Conservation (phyloP, 2,797 vertebrate species). For the Acanthornis magna region DNA sequence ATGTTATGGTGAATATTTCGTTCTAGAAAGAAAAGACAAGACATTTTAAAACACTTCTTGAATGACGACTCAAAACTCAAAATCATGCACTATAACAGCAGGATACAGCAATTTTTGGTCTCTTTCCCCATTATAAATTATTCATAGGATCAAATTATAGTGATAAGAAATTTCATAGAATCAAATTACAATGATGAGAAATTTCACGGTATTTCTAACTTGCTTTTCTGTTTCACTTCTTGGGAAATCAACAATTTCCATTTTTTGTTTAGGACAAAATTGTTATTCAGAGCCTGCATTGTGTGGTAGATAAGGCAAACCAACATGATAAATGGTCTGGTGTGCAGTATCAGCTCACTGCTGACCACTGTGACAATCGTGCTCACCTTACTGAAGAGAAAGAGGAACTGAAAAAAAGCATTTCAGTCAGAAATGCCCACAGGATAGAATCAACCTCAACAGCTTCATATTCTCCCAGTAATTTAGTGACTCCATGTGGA, state of each 20-base stretch:
- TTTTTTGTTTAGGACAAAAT: not conserved
- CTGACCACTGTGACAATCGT: not conserved
- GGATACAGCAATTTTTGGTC: not conserved
- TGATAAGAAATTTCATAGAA: not conserved
- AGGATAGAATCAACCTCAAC: not conserved
- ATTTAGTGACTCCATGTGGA: constrained; percentile 75
- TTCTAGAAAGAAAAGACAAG: constrained; percentile 79
- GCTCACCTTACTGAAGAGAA: not conserved
- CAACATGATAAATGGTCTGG: not conserved
- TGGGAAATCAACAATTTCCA: not conserved
- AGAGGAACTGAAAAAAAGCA: not conserved
- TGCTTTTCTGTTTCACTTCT: not conserved
- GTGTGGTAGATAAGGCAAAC: not conserved
- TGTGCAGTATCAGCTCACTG: not conserved
- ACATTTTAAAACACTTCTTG: not conserved
- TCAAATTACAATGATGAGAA: not conserved
- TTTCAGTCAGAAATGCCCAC: not conserved
- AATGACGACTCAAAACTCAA: not conserved
- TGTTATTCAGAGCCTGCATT: not conserved
- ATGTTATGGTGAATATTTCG: constrained; percentile 97
- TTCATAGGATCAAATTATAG: not conserved
- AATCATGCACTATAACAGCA: not conserved
- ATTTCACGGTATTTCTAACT: not conserved
- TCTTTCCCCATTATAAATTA: not conserved
- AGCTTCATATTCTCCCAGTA: constrained; percentile 24